Base-by-base conservation (phyloP, 1,140 invertebrate genomes). In the Sitobion miscanthi region DNA sequence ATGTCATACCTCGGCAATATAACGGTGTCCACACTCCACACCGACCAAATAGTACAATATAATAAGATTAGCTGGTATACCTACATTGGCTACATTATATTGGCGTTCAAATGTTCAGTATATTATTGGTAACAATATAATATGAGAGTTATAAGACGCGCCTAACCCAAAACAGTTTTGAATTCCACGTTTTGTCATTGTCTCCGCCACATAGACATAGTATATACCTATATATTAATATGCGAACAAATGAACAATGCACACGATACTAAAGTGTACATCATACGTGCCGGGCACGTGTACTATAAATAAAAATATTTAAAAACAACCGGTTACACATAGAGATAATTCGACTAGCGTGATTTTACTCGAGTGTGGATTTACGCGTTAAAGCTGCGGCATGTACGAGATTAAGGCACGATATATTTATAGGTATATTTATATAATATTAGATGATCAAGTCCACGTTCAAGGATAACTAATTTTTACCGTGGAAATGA, bases 141-240 rank as follows among this genome's bases (percentile, higher is more conserved):
- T 69, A 77, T 2, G 25, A 25, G 21, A 21, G 20, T 57, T n/a
- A 52, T 38, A 38, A 57, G 45, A n/a, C 30, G 42, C 21, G 45
- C 42, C 47, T 77, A 77, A 91, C 38, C 25, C 25, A 69, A 14
- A 77, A 77, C 14, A 77, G 9, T 77, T 77, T 82, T 77, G n/a
- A 42, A 91, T 91, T 77, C 90, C 42, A 11, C 45, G 47, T 20
- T 77, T 49, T 91, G 17, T 47, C 62, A 77, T 91, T 91, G 90
- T 62, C 89, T 90, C 6, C n/a, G 20, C 23, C 54, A 89, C 87
- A 49, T 38, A 49, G 1, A 87, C 45, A n/a, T 87, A 87, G 0
- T 2, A 9, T 47, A 45, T 86, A 47, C 47, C 2, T 30, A 17
- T 30, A 11, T 30, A 45, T 23, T 23, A 38, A 38, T 38, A 20